These are phyloP conservation scores for Heliconius himera DNA, from an alignment of 1,140 invertebrate species.

Conservation along the genomic window DNA sequence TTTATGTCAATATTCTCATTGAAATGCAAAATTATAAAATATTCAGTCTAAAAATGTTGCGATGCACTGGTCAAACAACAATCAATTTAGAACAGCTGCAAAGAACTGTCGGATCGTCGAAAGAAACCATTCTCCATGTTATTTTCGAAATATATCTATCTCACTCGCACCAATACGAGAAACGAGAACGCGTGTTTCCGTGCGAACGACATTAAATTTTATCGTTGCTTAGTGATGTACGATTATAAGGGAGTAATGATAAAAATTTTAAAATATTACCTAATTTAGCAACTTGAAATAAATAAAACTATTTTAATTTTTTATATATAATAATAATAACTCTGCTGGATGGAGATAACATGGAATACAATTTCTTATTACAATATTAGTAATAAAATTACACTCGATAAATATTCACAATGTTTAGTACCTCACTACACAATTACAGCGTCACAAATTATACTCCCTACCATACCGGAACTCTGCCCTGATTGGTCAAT, in stretches of 20 bases:
- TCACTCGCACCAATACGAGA: slow-evolving; percentile 35
- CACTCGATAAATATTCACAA: background rate
- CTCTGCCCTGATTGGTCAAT: slow-evolving; percentile 40
- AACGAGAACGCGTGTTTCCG: slow-evolving; percentile 4
- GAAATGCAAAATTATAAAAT: slow-evolving; percentile 37
- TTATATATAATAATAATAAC: background rate
- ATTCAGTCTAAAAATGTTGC: slow-evolving; percentile 39
- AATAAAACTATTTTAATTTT: background rate
- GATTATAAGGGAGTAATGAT: background rate
- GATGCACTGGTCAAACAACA: slow-evolving; percentile 43
- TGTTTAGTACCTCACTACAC: slow-evolving; percentile 31
- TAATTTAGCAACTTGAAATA: background rate
- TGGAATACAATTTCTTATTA: background rate
- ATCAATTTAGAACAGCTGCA: slow-evolving; percentile 69
- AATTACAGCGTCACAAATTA: slow-evolving; percentile 28
- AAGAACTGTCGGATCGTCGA: slow-evolving; percentile 54
- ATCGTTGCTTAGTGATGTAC: slow-evolving; percentile 31
- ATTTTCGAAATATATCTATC: slow-evolving; percentile 47
- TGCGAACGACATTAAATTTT: slow-evolving; percentile 19
- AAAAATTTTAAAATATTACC: background rate
- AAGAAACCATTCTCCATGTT: slow-evolving; percentile 54
- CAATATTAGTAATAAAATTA: background rate
- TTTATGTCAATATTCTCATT: slow-evolving; percentile 20
- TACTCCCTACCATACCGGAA: slow-evolving; percentile 15
- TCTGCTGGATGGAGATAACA: background rate